Conservation (phyloP, 2,888 invertebrate genomes). For the Xylota sylvarum region DNA sequence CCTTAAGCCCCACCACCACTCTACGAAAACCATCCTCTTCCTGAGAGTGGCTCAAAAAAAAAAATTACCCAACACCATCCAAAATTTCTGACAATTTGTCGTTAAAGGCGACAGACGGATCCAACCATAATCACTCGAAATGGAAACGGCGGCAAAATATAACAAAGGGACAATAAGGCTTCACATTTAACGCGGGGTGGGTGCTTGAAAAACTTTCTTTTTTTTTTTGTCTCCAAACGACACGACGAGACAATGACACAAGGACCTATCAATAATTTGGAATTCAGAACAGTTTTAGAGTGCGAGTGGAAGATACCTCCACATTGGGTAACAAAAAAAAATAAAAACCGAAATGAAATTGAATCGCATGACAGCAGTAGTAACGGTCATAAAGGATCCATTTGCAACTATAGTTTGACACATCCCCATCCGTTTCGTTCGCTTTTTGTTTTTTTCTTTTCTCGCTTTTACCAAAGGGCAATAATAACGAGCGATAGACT, state of each 20-base stretch:
- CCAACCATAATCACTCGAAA: slow-evolving; percentile 34
- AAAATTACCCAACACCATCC: neutral
- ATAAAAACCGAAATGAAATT: slow-evolving; percentile 33
- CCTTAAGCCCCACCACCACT: slow-evolving; percentile 38
- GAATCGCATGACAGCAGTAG: slow-evolving; percentile 51
- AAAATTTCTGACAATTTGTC: slow-evolving; percentile 23
- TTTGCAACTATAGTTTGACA: slow-evolving; percentile 69
- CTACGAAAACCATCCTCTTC: neutral
- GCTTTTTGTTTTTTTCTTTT: slow-evolving; percentile 27
- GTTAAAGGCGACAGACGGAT: slow-evolving; percentile 41
- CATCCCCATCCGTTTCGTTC: slow-evolving; percentile 44
- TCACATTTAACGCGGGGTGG: slow-evolving; percentile 9
- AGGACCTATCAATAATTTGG: slow-evolving; percentile 61
- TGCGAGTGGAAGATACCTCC: neutral
- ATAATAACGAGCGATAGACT: slow-evolving; percentile 62
- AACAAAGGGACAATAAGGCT: slow-evolving; percentile 43
- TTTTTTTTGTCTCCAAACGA: neutral
- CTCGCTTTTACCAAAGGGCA: slow-evolving; percentile 40
- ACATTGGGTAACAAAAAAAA: slow-evolving; percentile 8
- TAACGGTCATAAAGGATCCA: slow-evolving; percentile 66
- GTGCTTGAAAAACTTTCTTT: slow-evolving; percentile 9
- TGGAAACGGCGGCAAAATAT: slow-evolving; percentile 11
- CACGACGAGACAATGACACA: slow-evolving; percentile 44
- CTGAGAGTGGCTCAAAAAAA: neutral
- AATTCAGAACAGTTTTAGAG: slow-evolving; percentile 41